Base-by-base conservation (phyloP, 2,113 vertebrate genomes). In the Phyllostomus discolor region DNA sequence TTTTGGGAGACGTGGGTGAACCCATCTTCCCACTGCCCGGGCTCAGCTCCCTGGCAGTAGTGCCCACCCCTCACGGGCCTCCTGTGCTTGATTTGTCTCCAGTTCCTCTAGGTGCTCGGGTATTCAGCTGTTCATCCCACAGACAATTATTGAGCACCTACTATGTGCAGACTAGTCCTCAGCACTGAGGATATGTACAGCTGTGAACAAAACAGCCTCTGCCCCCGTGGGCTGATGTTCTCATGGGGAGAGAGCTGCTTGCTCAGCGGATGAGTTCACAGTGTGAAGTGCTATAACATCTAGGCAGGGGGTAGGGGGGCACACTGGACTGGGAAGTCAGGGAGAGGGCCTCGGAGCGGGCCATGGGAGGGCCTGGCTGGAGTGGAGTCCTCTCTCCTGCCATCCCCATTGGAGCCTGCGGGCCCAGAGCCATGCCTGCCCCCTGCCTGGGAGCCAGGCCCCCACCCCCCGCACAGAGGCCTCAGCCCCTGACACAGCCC, bases 1-100 rank as follows among this genome's bases (percentile, higher is more conserved):
- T 22, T 24, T 43, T 1, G 2, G 43, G 88, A 10, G 1, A 24
- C 22, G 26, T 19, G 28, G 62, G 4, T 4, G 48, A 66, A n/a
- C 62, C 4, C 19, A 50, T 17, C 28, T 5, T 35, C 15, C 22
- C 5, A 0, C 16, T 7, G 0, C 67, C 84, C 1, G 10, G 31
- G 38, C 41, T 26, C 9, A 20, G 16, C 93, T 35, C 57, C 41
- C 12, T 14, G 31, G 19, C 59, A 31, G 69, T 22, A 31, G 69
- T 38, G 31, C 26, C 16, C 67, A 1, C 69, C 31, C 1, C 14
- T 15, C 35, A 11, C 0, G 0, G n/a, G 52, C 52, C 38, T 76
- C 64, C 66, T 1, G 33, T 4, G 35, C 46, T 52, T 14, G 35
- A n/a, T n/a, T 16, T 38, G 48, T 48, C 69, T 48, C 7, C 14